Conservation (phyloP, 2,888 invertebrate species). For the Koerneria pararmatus region DNA sequence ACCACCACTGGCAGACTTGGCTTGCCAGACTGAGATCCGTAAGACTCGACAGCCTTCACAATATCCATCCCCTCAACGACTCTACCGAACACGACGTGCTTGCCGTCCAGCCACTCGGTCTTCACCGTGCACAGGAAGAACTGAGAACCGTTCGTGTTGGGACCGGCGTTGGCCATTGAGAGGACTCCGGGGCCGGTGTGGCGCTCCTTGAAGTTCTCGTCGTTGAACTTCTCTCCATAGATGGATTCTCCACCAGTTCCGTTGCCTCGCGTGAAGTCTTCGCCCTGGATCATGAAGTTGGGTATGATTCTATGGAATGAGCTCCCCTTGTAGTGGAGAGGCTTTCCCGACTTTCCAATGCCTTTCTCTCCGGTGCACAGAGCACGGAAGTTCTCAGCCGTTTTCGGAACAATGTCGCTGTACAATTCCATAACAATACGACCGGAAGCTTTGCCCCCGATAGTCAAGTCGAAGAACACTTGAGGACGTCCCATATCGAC, state of each 20-base stretch:
- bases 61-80: constrained; percentile 48
- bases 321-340: constrained; percentile 72
- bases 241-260: constrained; percentile 87
- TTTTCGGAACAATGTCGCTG: constrained; percentile 85
- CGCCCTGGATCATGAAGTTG: constrained; percentile 86
- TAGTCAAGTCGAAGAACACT: constrained; percentile 58
- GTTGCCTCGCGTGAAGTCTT: constrained; percentile 86
- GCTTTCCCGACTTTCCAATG: constrained; percentile 69
- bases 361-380: constrained; percentile 93
- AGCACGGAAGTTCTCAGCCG: constrained; percentile 84
- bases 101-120: constrained; percentile 52
- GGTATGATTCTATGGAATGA: constrained; percentile 93
- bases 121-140: constrained; percentile 55
- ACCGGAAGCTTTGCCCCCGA: constrained; percentile 50
- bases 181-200: constrained; percentile 65
- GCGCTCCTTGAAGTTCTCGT: constrained; percentile 85
- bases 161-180: constrained; percentile 71
- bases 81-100: constrained; percentile 49
- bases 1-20: constrained; percentile 74
- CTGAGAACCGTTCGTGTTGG: constrained; percentile 56
- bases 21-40: constrained; percentile 49
- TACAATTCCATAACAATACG: constrained; percentile 66
- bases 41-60: constrained; percentile 47
- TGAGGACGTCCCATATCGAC: constrained; percentile 38
- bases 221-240: constrained; percentile 82